Conservation (phyloP, 2,113 vertebrate genomes). For the Oreochromis tanganicae region DNA sequence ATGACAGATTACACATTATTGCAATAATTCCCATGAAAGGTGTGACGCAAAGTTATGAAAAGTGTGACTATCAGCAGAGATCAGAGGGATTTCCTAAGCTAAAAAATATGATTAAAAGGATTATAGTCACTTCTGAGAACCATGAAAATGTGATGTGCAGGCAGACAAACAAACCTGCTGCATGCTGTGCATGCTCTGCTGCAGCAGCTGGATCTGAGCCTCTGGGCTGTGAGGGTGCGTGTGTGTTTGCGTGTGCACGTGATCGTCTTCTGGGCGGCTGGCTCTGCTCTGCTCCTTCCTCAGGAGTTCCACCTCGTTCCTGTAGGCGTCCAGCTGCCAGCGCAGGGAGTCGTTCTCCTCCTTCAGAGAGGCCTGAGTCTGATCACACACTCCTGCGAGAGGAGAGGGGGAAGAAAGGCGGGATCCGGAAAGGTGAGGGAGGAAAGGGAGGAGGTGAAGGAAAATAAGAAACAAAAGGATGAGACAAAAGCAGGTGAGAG, state of each 20-base stretch:
- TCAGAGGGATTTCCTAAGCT: not conserved
- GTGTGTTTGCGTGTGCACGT: slow-evolving; percentile 72
- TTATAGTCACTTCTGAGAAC: not conserved
- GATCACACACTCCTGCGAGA: slow-evolving; percentile 77
- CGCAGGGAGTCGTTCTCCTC: slow-evolving; percentile 97
- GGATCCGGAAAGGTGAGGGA: not conserved
- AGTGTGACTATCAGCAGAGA: not conserved
- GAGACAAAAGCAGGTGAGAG: not conserved
- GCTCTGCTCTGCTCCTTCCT: slow-evolving; percentile 84
- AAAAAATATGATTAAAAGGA: not conserved
- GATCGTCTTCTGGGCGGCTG: slow-evolving; percentile 77
- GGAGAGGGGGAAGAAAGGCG: not conserved
- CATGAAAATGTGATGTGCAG: not conserved
- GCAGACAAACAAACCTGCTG: slow-evolving; percentile 81
- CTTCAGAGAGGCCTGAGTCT: slow-evolving; percentile 79
- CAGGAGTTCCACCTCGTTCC: slow-evolving; percentile 91
- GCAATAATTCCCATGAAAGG: not conserved
- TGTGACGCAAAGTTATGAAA: not conserved
- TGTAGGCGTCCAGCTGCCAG: slow-evolving; percentile 93
- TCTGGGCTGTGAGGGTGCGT: slow-evolving; percentile 1
- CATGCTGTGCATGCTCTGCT: slow-evolving; percentile 89
- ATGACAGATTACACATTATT: not conserved
- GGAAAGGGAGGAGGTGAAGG: not conserved
- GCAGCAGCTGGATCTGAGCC: slow-evolving; percentile 83
- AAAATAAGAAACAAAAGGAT: not conserved